Evolutionary conservation across 64 coral and sea anemone species (phyloP).

Genomic region (Trachythela sp.): DNA sequence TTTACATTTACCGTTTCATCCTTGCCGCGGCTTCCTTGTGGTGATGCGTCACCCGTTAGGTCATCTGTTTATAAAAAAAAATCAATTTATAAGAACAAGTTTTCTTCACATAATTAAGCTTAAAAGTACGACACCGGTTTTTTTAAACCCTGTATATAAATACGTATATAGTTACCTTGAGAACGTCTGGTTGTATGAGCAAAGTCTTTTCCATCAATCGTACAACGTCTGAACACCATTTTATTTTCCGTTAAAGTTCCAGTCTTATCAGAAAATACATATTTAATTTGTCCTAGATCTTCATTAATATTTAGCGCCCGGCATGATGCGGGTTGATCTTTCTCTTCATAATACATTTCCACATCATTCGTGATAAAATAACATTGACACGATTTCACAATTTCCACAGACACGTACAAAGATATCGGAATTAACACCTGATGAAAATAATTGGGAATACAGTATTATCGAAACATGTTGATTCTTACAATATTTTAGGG

Average conservation of each 20-base stretch:
- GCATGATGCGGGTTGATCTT: conserved; percentile 81
- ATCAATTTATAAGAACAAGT: background rate
- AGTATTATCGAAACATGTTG: too few species aligned
- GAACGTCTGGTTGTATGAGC: conserved; percentile 56
- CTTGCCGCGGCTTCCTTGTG: background rate
- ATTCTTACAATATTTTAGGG: background rate
- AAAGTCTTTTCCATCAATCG: conserved; percentile 87
- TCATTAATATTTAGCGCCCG: conserved; percentile 98
- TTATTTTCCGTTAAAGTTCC: conserved; percentile 99
- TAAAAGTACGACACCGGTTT: background rate
- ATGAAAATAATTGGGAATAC: background rate
- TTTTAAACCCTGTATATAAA: too few species aligned
- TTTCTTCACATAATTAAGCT: background rate
- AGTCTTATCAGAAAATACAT: conserved; percentile 97
- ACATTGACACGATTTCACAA: conserved; percentile 85
- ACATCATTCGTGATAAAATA: conserved; percentile 86
- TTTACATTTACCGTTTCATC: background rate
- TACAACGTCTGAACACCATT: conserved; percentile 93
- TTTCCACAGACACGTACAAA: conserved; percentile 89
- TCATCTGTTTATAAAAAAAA: background rate
- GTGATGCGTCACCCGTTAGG: background rate
- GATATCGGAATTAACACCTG: conserved; percentile 95
- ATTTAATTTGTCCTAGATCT: conserved; percentile 94
- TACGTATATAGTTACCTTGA: background rate
- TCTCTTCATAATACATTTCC: conserved; percentile 69